A percentile compares a stretch with the other conserved stretches of the same genome.
phyloP scores from a whole-genome alignment of 2,113 vertebrate genomes.

The Silurus meridionalis region DNA sequence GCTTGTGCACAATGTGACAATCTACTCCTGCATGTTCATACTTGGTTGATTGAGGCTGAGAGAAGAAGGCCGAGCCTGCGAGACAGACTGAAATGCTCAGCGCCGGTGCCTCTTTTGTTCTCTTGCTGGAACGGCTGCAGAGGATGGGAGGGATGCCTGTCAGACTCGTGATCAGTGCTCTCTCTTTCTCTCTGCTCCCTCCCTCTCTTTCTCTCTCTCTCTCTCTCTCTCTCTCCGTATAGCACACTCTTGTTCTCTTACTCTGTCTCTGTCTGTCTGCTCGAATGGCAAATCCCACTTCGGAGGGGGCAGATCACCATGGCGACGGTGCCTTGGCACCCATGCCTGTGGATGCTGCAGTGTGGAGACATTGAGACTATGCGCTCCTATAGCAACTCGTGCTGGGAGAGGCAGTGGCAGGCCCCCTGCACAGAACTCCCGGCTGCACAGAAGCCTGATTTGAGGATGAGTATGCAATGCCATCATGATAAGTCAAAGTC shows the following conservation, averaged over 20 bases:
- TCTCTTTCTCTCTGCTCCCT: conserved; percentile 37
- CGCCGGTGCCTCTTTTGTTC: conserved; percentile 56
- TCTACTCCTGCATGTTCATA: conserved; percentile 13
- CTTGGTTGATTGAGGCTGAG: conserved; percentile 24
- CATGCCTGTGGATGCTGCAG: conserved; percentile 71
- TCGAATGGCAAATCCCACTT: conserved; percentile 61
- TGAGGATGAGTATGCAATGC: conserved; percentile 6
- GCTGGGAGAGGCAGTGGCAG: conserved; percentile 44
- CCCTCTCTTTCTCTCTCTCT: conserved; percentile 59
- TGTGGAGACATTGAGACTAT: conserved; percentile 66
- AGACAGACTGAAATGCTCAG: conserved; percentile 54
- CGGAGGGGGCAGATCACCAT: conserved; percentile 75
- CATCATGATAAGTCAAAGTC: conserved; percentile 37
- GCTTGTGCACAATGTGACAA: conserved; percentile 1
- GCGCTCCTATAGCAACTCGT: conserved; percentile 72
- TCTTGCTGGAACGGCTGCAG: conserved; percentile 48
- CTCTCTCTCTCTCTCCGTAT: conserved; percentile 55
- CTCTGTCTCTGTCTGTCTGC: conserved; percentile 61
- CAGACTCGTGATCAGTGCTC: conserved; percentile 50
- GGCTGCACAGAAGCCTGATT: neutral
- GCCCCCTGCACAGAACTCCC: conserved; percentile 19
- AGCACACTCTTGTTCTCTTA: conserved; percentile 46
- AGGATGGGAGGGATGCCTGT: conserved; percentile 52
- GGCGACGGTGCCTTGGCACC: conserved; percentile 69
- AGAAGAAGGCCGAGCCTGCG: conserved; percentile 34